phyloP scores from a whole-genome alignment of 1,140 invertebrate genomes.

The Sesamia nonagrioides region DNA sequence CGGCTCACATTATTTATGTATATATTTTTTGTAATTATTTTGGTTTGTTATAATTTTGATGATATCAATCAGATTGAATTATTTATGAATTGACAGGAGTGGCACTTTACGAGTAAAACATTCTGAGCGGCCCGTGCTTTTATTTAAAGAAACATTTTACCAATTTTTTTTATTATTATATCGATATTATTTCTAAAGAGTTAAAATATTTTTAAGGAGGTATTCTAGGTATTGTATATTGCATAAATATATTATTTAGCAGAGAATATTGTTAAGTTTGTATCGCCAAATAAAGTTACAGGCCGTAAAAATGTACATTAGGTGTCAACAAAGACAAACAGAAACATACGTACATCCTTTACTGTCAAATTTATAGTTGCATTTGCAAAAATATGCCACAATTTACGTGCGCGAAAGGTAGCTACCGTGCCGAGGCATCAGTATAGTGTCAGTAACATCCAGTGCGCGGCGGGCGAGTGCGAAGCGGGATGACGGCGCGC shows the following conservation, averaged over 20 bases:
- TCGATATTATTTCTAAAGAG: no score
- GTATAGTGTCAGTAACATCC: constrained; percentile 28
- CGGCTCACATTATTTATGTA: constrained; percentile 49
- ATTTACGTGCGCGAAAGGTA: constrained; percentile 54
- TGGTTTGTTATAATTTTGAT: constrained; percentile 26
- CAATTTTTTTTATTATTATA: no score
- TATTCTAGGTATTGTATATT: no score
- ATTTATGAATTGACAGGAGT: not conserved
- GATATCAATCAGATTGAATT: constrained; percentile 18
- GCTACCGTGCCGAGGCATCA: constrained; percentile 17
- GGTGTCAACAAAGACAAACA: constrained; percentile 4
- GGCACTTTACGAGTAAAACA: no score
- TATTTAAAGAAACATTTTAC: no score
- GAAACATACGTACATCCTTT: constrained; percentile 42
- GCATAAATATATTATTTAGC: no score
- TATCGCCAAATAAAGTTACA: not conserved
- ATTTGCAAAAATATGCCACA: constrained; percentile 70
- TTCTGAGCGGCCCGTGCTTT: constrained; percentile 4
- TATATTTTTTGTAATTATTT: constrained; percentile 37
- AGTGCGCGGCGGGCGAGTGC: constrained; percentile 18
- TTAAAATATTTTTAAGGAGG: no score
- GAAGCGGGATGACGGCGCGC: constrained; percentile 54
- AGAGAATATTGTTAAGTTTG: not conserved
- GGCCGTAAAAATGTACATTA: constrained; percentile 11
- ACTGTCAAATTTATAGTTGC: constrained; percentile 82